Evolutionary conservation across 1,140 invertebrate species (phyloP), one percentile per base, ranked within the genome.

Genomic region (Acromyrmex charruanus): DNA sequence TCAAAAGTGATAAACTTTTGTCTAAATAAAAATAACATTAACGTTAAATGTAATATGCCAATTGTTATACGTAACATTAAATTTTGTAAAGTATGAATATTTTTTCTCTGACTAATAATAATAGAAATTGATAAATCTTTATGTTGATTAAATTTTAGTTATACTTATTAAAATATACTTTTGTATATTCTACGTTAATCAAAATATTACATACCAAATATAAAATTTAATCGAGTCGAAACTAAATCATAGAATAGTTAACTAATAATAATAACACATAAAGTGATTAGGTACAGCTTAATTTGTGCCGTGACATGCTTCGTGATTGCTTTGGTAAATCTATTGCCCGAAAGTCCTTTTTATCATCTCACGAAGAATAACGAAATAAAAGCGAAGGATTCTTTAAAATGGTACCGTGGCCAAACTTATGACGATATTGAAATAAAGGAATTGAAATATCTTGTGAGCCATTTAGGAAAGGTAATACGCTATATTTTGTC

Each of bases 271-370:
- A 69, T 82, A 58, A 69, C 14, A 7, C 53, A 65, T 55, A 66
- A 14, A 12, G 31, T 80, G 39, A 85, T 80, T 61, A 90, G 88
- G 77, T 94, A 94, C 85, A 94, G 92, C 84, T 63, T 97, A 0
- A 93, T 97, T 31, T 98, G 97, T 88, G 96, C 95, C 0, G 53
- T 97, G 2, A 94, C 98, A 9, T 93, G 92, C 44, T 69, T 93
- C 3, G 44, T 93, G 10, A 90, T 94, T 14, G 87, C 95, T 3
- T 91, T 95, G 9, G 86, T 95, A 85, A 92, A 91, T 84, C 97
- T 97, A 87, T 96, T 98, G 94, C 98, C 97, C 0, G 97, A 98
- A 94, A 97, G 97, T 85, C 98, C 94, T 2, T 72, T 92, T 16
- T 85, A 93, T 74, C 88, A 93, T 87, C 71, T 94, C 16, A 68